Percentiles rank a stretch among this genome's conserved stretches.
Evolutionary conservation across 2,113 vertebrate genomes (phyloP).

Genomic region (Coracopsis vasa): DNA sequence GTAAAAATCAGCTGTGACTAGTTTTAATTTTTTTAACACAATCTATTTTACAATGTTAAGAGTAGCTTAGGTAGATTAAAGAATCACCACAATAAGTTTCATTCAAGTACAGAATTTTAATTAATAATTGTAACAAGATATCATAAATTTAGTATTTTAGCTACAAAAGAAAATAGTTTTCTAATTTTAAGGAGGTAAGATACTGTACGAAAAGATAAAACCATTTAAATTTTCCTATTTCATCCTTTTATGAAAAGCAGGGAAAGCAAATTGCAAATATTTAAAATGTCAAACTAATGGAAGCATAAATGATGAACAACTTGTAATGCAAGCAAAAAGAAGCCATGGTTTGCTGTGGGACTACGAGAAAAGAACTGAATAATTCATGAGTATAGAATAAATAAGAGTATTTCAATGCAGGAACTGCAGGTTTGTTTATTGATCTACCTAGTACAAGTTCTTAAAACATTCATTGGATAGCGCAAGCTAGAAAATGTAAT

Average conservation of each 20-base stretch:
- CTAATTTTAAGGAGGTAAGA: background rate
- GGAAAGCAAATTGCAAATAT: constrained; percentile 43
- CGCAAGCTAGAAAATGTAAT: background rate
- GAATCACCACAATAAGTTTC: background rate
- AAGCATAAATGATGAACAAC: constrained; percentile 26
- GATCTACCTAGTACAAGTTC: constrained; percentile 4
- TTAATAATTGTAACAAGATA: constrained; percentile 7
- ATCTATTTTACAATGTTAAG: background rate
- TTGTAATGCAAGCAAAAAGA: constrained; percentile 14
- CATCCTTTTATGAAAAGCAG: constrained; percentile 8
- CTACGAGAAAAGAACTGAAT: constrained; percentile 29
- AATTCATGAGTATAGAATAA: constrained; percentile 49
- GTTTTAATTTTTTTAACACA: background rate
- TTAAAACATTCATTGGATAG: background rate
- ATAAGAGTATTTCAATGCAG: constrained; percentile 18
- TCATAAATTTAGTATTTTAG: background rate
- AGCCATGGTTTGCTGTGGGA: constrained; percentile 3
- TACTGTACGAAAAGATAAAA: background rate
- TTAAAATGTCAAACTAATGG: constrained; percentile 41
- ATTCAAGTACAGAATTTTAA: background rate
- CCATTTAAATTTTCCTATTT: background rate
- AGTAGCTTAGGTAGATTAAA: background rate
- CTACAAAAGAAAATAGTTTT: background rate
- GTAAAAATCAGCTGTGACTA: background rate
- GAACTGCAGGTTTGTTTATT: constrained; percentile 30